phyloP scores from a whole-genome alignment of 30 jellyfish, hydroid and myxozoan genomes.

The Mastigias papua region DNA sequence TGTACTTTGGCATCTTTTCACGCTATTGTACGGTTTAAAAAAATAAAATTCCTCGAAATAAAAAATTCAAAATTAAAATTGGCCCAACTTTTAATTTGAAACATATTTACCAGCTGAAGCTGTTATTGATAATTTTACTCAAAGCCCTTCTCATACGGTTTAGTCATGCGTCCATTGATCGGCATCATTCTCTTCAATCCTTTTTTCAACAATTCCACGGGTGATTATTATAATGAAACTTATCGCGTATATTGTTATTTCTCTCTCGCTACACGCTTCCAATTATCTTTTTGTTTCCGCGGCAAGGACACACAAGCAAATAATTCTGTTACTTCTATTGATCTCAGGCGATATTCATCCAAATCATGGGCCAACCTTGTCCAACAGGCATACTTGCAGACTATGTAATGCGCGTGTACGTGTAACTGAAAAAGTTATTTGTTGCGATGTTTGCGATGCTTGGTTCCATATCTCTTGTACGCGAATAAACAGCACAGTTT shows the following conservation, averaged over 20 bases:
- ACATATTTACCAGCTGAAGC: neutral
- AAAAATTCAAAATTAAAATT: neutral
- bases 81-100: too few species aligned
- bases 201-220: neutral
- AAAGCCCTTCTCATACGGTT: neutral
- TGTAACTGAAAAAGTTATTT: constrained; percentile 20
- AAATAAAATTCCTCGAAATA: neutral
- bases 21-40: neutral
- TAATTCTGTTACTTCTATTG: too few species aligned
- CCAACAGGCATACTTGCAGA: constrained; percentile 23
- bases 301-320: too few species aligned
- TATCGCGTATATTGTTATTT: too few species aligned
- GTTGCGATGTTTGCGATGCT: constrained; percentile 44
- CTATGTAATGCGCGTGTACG: constrained; percentile 32
- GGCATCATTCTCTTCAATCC: neutral
- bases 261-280: neutral
- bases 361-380: too few species aligned
- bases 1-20: too few species aligned
- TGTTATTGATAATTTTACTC: neutral
- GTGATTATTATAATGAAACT: neutral
- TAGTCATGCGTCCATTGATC: neutral
- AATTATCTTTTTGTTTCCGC: neutral
- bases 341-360: too few species aligned
- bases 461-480: constrained; percentile 37
- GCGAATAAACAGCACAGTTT: constrained; percentile 17